Percentiles rank a stretch among this genome's conserved stretches.
Evolutionary conservation across 2,888 invertebrate species (phyloP).

Genomic region (Cyaniris semiargus): DNA sequence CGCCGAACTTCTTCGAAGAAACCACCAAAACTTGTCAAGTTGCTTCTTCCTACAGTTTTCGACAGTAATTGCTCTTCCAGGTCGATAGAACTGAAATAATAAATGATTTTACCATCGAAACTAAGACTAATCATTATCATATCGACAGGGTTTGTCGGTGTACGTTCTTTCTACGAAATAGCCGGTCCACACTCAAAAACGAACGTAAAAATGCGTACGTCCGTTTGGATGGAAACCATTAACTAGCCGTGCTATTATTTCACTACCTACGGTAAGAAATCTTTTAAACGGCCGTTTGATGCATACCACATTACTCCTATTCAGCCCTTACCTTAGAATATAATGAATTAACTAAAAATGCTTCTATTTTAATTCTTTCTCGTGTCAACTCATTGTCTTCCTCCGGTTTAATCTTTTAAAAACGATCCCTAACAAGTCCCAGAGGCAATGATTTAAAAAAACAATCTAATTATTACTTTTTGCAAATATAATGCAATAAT

Average conservation of each 20-base stretch:
- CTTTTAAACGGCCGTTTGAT: too few relatives aligned
- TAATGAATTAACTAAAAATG: too few relatives aligned
- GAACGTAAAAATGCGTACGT: too few relatives aligned
- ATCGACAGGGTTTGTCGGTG: too few relatives aligned
- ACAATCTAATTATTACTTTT: neutral
- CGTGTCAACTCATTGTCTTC: neutral
- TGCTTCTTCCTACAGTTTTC: slow-evolving; percentile 46
- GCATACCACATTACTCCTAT: too few relatives aligned
- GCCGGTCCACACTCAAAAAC: neutral
- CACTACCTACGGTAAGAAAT: too few relatives aligned
- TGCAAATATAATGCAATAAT: neutral
- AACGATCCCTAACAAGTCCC: neutral
- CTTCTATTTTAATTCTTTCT: neutral
- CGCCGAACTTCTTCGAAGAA: slow-evolving; percentile 54
- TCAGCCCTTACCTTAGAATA: too few relatives aligned
- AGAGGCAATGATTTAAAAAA: neutral
- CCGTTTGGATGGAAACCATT: too few relatives aligned
- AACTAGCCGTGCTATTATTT: too few relatives aligned
- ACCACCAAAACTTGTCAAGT: slow-evolving; percentile 47
- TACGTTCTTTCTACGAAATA: too few relatives aligned
- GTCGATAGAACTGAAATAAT: slow-evolving; percentile 27
- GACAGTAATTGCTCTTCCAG: slow-evolving; percentile 26
- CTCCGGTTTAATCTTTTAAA: neutral
- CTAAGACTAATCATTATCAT: neutral
- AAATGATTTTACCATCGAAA: slow-evolving; percentile 32